These are phyloP conservation scores for Eunapius fragilis DNA, from an alignment of 37 sponge, comb jelly and placozoan genomes.

Conservation along the genomic window DNA sequence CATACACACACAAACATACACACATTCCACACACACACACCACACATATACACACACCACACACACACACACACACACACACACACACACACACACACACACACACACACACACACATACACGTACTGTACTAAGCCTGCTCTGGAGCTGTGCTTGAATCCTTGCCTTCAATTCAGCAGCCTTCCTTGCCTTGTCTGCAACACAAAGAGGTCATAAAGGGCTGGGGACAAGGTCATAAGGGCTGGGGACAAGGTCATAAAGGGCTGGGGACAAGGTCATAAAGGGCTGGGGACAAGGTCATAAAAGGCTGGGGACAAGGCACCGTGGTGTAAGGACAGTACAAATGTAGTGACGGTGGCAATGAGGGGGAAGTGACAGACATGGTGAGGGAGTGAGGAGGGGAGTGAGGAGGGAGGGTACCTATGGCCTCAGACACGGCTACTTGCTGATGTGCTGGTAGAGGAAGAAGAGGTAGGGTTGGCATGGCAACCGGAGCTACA, in stretches of 20 bases:
- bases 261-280: no score
- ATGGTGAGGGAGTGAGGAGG: no score
- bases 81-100: conserved; percentile 18
- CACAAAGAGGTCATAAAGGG: no score
- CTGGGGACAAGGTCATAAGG: no score
- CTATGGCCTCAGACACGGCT: not conserved
- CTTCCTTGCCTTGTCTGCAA: not conserved
- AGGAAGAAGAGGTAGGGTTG: not conserved
- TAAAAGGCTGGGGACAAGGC: no score
- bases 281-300: no score
- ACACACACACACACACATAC: conserved; percentile 1
- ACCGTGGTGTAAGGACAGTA: no score
- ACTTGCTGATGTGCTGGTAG: not conserved
- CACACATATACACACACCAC: not conserved
- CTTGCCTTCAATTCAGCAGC: not conserved
- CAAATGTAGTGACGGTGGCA: no score
- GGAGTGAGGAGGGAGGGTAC: no score
- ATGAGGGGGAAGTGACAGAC: no score
- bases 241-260: no score
- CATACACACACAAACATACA: no score
- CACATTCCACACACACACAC: not conserved
- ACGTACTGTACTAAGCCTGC: conserved; percentile 1
- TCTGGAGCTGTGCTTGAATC: not conserved
- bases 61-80: not conserved
- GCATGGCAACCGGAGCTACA: not conserved